phyloP scores from a whole-genome alignment of 2,797 vertebrate species.

The Meda fulgida region DNA sequence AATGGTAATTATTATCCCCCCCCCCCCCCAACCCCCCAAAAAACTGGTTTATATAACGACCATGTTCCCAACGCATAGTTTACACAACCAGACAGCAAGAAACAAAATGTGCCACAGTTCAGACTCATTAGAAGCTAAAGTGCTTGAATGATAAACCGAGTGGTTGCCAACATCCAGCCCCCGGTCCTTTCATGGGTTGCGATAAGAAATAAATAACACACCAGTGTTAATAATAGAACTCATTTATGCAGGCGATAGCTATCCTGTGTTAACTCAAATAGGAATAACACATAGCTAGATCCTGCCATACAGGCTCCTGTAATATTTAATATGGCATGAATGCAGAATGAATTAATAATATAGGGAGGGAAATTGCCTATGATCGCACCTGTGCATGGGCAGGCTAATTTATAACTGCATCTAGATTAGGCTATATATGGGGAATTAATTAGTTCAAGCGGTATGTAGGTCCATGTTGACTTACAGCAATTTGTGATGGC shows the following conservation, averaged over 20 bases:
- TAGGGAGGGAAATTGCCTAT: not conserved
- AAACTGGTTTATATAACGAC: conserved; percentile 43
- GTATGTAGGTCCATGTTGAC: conserved; percentile 66
- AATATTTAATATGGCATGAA: conserved; percentile 17
- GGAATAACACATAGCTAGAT: not conserved
- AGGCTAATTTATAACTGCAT: not conserved
- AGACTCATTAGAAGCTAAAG: conserved; percentile 7
- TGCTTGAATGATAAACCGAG: conserved; percentile 40
- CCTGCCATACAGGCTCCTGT: not conserved
- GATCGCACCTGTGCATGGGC: conserved; percentile 19
- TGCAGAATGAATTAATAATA: conserved; percentile 7
- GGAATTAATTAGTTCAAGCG: not conserved
- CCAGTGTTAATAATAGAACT: conserved; percentile 45
- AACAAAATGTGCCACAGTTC: not conserved
- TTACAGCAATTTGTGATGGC: conserved; percentile 99
- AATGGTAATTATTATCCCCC: conserved; percentile 45
- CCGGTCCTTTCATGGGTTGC: not conserved
- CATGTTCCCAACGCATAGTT: conserved; percentile 28
- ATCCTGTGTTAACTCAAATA: not conserved
- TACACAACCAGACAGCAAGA: conserved; percentile 19
- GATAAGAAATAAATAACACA: conserved; percentile 17
- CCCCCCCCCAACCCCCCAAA: too few relatives aligned
- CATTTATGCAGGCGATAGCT: conserved; percentile 2
- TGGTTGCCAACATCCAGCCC: conserved; percentile 41
- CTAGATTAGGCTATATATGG: not conserved